Conservation (phyloP, 2,888 invertebrate species). For the Chloroclysta siterata region DNA sequence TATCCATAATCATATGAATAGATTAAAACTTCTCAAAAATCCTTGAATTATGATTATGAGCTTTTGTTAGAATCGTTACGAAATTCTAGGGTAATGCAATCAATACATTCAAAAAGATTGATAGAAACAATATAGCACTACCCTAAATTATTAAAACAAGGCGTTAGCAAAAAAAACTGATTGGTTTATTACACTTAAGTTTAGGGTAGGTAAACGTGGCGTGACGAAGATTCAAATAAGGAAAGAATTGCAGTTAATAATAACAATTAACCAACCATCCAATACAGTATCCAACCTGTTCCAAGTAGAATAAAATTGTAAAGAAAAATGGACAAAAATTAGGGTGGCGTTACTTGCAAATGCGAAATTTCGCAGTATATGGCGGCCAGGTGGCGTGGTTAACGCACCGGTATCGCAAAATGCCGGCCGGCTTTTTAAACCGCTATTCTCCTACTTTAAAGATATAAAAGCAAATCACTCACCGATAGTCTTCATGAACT, state of each 20-base stretch:
- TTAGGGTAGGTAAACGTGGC: slow-evolving; percentile 1
- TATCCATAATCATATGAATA: too few relatives aligned
- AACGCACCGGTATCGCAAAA: slow-evolving; percentile 16
- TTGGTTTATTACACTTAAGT: too few relatives aligned
- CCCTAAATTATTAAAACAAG: neutral
- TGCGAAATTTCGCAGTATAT: slow-evolving; percentile 14
- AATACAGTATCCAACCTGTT: neutral
- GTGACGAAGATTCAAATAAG: neutral
- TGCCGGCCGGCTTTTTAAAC: slow-evolving; percentile 66
- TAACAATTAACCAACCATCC: neutral
- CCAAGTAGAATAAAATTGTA: neutral
- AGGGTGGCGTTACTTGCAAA: slow-evolving; percentile 22
- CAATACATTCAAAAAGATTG: too few relatives aligned
- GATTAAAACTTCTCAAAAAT: too few relatives aligned
- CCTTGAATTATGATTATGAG: too few relatives aligned
- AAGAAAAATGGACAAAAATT: slow-evolving; percentile 31
- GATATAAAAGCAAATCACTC: slow-evolving; percentile 68
- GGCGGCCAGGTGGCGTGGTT: slow-evolving; percentile 19
- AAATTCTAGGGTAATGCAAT: too few relatives aligned
- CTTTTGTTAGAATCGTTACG: too few relatives aligned
- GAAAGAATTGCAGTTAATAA: neutral
- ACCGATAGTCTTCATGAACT: slow-evolving; percentile 95
- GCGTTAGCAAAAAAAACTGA: neutral
- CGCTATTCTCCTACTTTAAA: slow-evolving; percentile 36
- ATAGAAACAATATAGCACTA: neutral